Evolutionary conservation across 2,888 invertebrate species (phyloP).

Genomic region (Drosophila mimetica): DNA sequence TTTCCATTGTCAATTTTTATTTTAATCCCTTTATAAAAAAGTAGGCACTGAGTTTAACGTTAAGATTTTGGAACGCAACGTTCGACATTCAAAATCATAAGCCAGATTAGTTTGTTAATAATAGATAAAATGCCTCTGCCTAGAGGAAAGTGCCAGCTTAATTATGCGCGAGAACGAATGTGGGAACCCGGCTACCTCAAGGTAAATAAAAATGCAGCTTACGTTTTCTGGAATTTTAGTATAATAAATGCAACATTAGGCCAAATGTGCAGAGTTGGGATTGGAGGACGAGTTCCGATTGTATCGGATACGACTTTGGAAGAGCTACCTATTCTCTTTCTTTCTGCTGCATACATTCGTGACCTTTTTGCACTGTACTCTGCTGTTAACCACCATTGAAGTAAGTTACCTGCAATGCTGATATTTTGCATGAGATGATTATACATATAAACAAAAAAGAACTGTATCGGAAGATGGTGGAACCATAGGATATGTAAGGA

Average conservation of each 20-base stretch:
- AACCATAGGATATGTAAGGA: too few species aligned
- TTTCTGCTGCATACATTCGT: constrained; percentile 36
- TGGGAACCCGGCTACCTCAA: constrained; percentile 42
- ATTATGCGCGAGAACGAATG: constrained; percentile 27
- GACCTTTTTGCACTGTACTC: constrained; percentile 14
- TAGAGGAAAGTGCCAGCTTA: not conserved
- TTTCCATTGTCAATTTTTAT: too few species aligned
- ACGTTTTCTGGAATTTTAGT: not conserved
- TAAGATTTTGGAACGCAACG: too few species aligned
- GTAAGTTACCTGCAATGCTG: constrained; percentile 25
- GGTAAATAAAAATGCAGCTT: constrained; percentile 14
- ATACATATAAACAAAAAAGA: too few species aligned
- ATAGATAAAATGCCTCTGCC: not conserved
- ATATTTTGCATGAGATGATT: too few species aligned
- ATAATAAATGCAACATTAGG: constrained; percentile 7
- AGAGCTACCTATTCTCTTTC: constrained; percentile 34
- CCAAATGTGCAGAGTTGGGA: constrained; percentile 42
- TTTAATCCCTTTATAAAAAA: too few species aligned
- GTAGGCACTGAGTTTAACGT: not conserved
- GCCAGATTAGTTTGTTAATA: not conserved
- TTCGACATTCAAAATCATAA: not conserved
- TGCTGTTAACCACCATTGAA: constrained; percentile 31
- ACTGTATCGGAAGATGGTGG: too few species aligned
- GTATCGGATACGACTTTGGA: constrained; percentile 48
- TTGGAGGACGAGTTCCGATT: constrained; percentile 47